phyloP scores from a whole-genome alignment of 1,140 invertebrate genomes.

The Acromyrmex heyeri region DNA sequence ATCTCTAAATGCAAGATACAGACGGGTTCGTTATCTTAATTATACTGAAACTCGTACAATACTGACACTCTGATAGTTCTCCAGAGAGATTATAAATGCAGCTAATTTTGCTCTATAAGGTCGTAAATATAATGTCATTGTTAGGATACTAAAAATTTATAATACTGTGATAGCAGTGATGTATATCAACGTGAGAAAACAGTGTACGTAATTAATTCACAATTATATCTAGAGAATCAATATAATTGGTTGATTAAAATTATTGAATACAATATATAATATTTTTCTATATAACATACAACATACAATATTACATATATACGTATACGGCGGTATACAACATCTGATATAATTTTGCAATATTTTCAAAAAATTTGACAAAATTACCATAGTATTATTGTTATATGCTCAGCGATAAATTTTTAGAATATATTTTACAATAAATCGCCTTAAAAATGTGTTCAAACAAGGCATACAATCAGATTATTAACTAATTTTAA shows the following conservation, averaged over 20 bases:
- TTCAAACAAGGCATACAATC: background rate
- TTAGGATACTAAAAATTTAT: background rate
- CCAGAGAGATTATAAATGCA: background rate
- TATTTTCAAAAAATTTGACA: background rate
- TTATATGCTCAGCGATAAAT: background rate
- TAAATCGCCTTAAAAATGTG: background rate
- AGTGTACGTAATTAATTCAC: background rate
- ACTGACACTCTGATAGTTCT: background rate
- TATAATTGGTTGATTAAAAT: background rate
- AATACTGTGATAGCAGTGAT: background rate
- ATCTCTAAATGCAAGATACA: background rate
- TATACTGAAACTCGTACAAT: background rate
- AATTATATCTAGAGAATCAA: background rate
- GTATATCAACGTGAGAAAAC: background rate
- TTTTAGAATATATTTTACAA: background rate
- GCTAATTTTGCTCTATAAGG: background rate
- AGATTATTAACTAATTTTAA: background rate
- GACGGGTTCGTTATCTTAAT: background rate
- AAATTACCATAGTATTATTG: background rate
- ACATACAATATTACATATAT: too few relatives aligned
- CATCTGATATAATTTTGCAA: background rate
- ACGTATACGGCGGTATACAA: background rate
- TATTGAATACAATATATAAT: background rate
- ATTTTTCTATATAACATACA: too few relatives aligned
- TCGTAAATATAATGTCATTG: background rate